These are phyloP conservation scores for Achroia grisella DNA, from an alignment of 1,140 invertebrate species.

Conservation along the genomic window DNA sequence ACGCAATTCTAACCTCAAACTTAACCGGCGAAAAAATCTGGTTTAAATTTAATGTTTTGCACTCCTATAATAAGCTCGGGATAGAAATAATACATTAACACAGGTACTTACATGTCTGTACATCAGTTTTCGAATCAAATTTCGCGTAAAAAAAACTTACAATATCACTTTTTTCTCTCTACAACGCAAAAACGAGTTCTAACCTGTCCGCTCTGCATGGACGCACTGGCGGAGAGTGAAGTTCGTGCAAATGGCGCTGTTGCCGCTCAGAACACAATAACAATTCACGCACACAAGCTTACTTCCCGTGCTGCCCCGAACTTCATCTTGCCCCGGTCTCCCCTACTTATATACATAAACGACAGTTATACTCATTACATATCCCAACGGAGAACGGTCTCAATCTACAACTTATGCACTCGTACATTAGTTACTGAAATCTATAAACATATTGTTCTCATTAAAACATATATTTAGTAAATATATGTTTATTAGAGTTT, in stretches of 20 bases:
- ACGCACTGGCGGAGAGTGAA: constrained; percentile 10
- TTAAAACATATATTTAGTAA: too few relatives aligned
- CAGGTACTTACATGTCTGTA: constrained; percentile 6
- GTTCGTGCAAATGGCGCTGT: constrained; percentile 12
- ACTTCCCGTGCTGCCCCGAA: constrained; percentile 17
- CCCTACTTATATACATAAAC: constrained; percentile 5
- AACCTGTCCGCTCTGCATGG: constrained; percentile 8
- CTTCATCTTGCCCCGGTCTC: constrained; percentile 17
- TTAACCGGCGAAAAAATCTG: constrained; percentile 4
- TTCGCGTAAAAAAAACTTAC: constrained; percentile 5
- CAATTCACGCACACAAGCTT: constrained; percentile 14
- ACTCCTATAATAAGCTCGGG: constrained; percentile 4
- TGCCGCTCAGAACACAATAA: constrained; percentile 2
- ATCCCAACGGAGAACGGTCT: too few relatives aligned
- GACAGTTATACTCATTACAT: too few relatives aligned
- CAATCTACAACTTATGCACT: too few relatives aligned
- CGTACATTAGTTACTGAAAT: too few relatives aligned
- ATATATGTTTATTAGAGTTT: too few relatives aligned
- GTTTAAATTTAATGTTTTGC: constrained; percentile 5
- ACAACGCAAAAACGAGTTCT: constrained; percentile 7
- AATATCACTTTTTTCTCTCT: constrained; percentile 11
- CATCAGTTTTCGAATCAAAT: constrained; percentile 5
- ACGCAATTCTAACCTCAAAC: constrained; percentile 13
- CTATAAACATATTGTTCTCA: too few relatives aligned
- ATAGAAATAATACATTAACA: constrained; percentile 5